These are phyloP conservation scores for Pycnomerus fuliginosus DNA, from an alignment of 2,888 invertebrate species.

Conservation along the genomic window DNA sequence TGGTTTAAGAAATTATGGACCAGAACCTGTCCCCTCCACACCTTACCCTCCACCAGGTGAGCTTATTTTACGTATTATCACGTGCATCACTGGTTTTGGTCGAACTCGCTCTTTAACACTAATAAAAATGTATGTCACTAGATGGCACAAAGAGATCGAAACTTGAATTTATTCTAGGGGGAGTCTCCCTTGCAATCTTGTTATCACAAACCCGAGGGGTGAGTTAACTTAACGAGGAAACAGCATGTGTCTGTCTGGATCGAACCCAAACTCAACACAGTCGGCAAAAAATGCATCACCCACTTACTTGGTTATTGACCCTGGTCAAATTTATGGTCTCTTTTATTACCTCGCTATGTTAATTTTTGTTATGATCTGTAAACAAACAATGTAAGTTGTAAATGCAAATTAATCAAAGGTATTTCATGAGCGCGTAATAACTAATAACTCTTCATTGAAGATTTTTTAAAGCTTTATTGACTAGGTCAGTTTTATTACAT, in stretches of 20 bases:
- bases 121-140: slow-evolving; percentile 35
- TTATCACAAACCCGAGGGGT: slow-evolving; percentile 13
- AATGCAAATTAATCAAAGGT: slow-evolving; percentile 31
- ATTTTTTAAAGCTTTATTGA: slow-evolving; percentile 47
- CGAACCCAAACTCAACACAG: too few relatives aligned
- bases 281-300: too few relatives aligned
- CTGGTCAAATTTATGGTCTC: slow-evolving; percentile 9
- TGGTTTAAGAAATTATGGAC: slow-evolving; percentile 71
- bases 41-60: slow-evolving; percentile 78
- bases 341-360: slow-evolving; percentile 13
- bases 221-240: slow-evolving; percentile 17
- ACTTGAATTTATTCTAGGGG: slow-evolving; percentile 18
- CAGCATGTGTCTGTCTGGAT: too few relatives aligned
- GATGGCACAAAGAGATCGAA: slow-evolving; percentile 42
- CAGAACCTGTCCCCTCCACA: slow-evolving; percentile 71
- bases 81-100: slow-evolving; percentile 12
- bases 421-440: slow-evolving; percentile 45
- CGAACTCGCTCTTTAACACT: too few relatives aligned
- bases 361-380: slow-evolving; percentile 17
- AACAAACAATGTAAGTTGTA: slow-evolving; percentile 24
- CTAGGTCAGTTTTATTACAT: slow-evolving; percentile 54
- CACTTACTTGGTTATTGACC: too few relatives aligned
- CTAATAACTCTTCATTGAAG: slow-evolving; percentile 48
- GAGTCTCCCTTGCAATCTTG: slow-evolving; percentile 16
- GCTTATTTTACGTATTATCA: slow-evolving; percentile 18